A percentile compares a stretch with the other conserved stretches of the same genome.
Conservation (phyloP, 2,888 invertebrate genomes). For the Phengaris arion region DNA sequence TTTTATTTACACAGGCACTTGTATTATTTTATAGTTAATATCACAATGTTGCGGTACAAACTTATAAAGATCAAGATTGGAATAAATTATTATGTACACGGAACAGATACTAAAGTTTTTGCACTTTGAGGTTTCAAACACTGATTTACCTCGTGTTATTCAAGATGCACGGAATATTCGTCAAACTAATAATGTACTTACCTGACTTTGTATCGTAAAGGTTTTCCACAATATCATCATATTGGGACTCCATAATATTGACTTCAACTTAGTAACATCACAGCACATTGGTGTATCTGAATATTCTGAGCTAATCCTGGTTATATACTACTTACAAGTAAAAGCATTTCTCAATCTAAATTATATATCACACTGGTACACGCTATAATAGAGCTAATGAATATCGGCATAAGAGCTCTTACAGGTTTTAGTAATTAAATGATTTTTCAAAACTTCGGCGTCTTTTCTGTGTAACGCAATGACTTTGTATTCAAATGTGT, state of each 20-base stretch:
- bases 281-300: neutral
- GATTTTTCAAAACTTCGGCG: neutral
- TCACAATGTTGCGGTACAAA: too few relatives aligned
- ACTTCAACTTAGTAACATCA: neutral
- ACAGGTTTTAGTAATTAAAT: neutral
- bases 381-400: neutral
- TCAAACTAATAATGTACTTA: neutral
- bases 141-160: neutral
- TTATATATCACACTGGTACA: neutral
- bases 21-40: too few relatives aligned
- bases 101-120: too few relatives aligned
- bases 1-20: too few relatives aligned
- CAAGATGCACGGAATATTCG: too few relatives aligned
- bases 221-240: neutral
- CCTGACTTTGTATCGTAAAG: neutral
- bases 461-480: conserved; percentile 7
- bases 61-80: too few relatives aligned
- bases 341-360: neutral
- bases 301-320: neutral
- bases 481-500: conserved; percentile 34
- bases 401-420: neutral
- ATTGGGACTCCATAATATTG: neutral
- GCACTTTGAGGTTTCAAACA: too few relatives aligned
- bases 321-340: conserved; percentile 1
- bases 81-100: too few relatives aligned